These are phyloP conservation scores for Planococcus citri DNA, from an alignment of 1,140 invertebrate species.

Conservation along the genomic window DNA sequence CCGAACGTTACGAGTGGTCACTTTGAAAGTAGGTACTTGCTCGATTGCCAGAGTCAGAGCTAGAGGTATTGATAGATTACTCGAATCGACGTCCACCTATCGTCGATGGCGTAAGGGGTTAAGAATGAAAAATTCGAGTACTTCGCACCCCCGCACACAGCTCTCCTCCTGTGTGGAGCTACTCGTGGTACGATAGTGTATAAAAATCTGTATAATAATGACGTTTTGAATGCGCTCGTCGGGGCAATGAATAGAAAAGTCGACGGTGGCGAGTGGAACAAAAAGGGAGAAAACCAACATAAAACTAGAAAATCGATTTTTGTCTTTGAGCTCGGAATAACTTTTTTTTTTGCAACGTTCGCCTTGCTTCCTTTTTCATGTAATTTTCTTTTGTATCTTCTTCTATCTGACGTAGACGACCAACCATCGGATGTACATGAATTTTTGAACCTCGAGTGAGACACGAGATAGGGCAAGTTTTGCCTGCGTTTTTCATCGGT, in stretches of 20 bases:
- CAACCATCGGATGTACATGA: not conserved
- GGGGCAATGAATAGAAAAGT: not conserved
- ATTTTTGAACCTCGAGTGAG: not conserved
- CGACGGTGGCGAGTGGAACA: not conserved
- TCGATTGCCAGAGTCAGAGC: no score
- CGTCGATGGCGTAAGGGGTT: no score
- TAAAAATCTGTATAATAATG: not conserved
- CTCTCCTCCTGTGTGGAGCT: no score
- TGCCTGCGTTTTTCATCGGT: no score
- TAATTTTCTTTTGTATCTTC: conserved; percentile 8
- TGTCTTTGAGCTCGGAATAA: conserved; percentile 2
- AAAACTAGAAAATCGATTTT: conserved; percentile 1
- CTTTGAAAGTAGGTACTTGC: no score
- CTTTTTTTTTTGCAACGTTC: not conserved
- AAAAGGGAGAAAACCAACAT: not conserved
- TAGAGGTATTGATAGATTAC: no score
- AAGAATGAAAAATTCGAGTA: no score
- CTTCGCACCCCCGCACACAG: no score
- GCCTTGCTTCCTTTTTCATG: not conserved
- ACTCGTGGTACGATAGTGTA: no score
- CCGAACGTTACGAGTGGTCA: no score
- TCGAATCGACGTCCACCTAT: no score
- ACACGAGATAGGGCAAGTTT: no score
- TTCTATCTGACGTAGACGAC: not conserved
- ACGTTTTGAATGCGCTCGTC: not conserved